Evolutionary conservation across 2,888 invertebrate genomes (phyloP).

Genomic region (Tuta absoluta): DNA sequence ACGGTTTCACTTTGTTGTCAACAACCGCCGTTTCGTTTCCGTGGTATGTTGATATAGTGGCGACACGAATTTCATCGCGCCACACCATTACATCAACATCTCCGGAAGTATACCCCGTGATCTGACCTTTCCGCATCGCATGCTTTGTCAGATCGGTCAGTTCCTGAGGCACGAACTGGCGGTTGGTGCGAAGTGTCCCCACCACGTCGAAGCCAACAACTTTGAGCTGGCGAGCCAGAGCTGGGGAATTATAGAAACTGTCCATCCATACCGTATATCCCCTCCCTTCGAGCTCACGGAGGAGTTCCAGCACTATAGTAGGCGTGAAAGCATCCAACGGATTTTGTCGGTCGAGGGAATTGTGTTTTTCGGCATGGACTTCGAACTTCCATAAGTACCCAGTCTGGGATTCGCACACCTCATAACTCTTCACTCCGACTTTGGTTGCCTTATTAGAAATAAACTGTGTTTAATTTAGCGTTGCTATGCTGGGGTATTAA

Average conservation of each 20-base stretch:
- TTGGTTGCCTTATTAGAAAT: slow-evolving; percentile 37
- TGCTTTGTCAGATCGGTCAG: neutral
- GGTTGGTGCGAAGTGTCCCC: neutral
- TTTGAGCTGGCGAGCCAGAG: neutral
- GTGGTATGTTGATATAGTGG: neutral
- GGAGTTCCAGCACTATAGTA: too few relatives aligned
- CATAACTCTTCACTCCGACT: slow-evolving; percentile 39
- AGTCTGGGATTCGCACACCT: slow-evolving; percentile 39
- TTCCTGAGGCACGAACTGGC: neutral
- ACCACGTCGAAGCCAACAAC: neutral
- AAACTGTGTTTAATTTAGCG: too few relatives aligned
- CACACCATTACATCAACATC: neutral
- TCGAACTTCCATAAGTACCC: slow-evolving; percentile 40
- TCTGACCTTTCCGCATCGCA: neutral
- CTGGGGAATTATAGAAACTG: slow-evolving; percentile 6
- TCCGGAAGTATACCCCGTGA: neutral
- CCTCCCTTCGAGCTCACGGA: too few relatives aligned
- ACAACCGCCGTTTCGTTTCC: neutral
- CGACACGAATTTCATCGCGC: neutral
- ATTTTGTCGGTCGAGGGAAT: too few relatives aligned
- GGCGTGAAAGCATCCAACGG: too few relatives aligned
- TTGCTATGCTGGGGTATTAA: too few relatives aligned
- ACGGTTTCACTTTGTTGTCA: neutral
- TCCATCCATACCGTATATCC: too few relatives aligned
- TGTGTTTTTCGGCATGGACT: slow-evolving; percentile 27